phyloP scores from a whole-genome alignment of 2,113 vertebrate genomes.

The Phaethornis superciliosus region DNA sequence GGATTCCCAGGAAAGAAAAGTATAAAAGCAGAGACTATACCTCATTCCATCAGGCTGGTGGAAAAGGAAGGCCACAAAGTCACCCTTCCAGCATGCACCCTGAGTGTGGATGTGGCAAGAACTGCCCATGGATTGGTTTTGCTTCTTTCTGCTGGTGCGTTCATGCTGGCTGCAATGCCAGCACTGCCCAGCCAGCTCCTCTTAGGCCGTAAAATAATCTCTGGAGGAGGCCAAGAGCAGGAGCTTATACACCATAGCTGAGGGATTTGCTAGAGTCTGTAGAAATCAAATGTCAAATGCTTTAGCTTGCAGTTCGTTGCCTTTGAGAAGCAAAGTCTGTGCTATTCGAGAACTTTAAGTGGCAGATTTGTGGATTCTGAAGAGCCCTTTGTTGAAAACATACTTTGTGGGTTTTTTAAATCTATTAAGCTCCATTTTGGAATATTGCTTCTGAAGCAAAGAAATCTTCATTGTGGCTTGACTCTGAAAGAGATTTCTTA shows the following conservation, averaged over 20 bases:
- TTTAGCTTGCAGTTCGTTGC: neutral
- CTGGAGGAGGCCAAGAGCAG: neutral
- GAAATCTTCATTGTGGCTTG: neutral
- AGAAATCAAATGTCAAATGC: neutral
- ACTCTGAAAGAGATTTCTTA: neutral
- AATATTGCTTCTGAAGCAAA: neutral
- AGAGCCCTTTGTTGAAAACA: neutral
- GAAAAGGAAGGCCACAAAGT: neutral
- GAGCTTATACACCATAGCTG: neutral
- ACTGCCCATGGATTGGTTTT: neutral
- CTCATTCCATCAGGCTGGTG: neutral
- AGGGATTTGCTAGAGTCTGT: neutral
- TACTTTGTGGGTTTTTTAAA: neutral
- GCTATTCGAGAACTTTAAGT: neutral
- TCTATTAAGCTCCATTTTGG: neutral
- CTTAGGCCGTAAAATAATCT: neutral
- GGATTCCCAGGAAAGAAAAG: neutral
- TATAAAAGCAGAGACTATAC: neutral
- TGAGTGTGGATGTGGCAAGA: neutral
- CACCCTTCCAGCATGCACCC: neutral
- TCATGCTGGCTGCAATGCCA: fast-evolving
- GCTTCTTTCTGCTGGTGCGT: neutral
- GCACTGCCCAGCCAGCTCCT: neutral
- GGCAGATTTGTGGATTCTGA: neutral
- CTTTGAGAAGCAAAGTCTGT: neutral